phyloP scores from a whole-genome alignment of 2,888 invertebrate genomes.

The Platypus cylindrus region DNA sequence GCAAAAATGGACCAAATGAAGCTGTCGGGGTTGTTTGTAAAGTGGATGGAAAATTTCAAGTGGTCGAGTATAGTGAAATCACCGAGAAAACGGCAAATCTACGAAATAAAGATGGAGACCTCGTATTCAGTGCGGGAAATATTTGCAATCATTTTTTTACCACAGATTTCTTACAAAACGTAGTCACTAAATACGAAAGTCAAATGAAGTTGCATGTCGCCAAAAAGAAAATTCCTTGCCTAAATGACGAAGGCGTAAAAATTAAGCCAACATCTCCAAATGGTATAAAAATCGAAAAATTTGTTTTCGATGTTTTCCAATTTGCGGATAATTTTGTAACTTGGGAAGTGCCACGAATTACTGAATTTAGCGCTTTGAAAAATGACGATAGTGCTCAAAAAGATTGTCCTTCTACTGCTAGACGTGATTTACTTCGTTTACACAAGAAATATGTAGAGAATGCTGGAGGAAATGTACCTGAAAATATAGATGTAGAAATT shows the following conservation, averaged over 20 bases:
- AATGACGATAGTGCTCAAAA: slow-evolving; percentile 80
- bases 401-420: slow-evolving; percentile 83
- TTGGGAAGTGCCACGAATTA: slow-evolving; percentile 81
- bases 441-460: slow-evolving; percentile 68
- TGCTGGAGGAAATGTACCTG: slow-evolving; percentile 66
- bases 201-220: slow-evolving; percentile 86
- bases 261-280: slow-evolving; percentile 73
- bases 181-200: slow-evolving; percentile 57
- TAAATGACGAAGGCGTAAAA: slow-evolving; percentile 57
- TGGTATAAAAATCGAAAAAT: slow-evolving; percentile 98
- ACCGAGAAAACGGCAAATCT: slow-evolving; percentile 75
- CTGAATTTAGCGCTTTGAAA: slow-evolving; percentile 95
- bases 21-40: slow-evolving; percentile 93
- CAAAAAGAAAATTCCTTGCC: slow-evolving; percentile 89
- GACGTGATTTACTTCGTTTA: slow-evolving; percentile 59
- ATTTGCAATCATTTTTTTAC: slow-evolving; percentile 98
- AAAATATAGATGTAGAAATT: slow-evolving; percentile 65
- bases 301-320: slow-evolving; percentile 97
- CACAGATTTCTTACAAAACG: slow-evolving; percentile 64
- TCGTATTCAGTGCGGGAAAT: slow-evolving; percentile 89
- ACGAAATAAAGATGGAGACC: slow-evolving; percentile 59
- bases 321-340: slow-evolving; percentile 84
- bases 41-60: slow-evolving; percentile 81
- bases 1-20: slow-evolving; percentile 82
- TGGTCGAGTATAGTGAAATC: slow-evolving; percentile 96